Conservation (phyloP, 2,113 vertebrate genomes). For the Ondatra zibethicus region DNA sequence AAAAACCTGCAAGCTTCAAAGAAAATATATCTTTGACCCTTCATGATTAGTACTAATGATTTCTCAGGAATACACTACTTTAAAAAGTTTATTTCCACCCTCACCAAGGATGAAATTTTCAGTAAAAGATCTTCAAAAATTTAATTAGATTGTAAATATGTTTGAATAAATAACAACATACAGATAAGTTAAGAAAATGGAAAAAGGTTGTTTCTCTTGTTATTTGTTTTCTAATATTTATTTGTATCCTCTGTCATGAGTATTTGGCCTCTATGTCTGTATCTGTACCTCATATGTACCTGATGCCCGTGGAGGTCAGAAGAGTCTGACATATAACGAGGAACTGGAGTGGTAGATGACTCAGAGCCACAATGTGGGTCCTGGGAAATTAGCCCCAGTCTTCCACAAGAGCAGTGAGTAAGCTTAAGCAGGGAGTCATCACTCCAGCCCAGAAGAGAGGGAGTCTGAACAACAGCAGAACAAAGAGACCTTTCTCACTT, state of each 20-base stretch:
- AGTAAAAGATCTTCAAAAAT: neutral
- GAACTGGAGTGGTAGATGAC: neutral
- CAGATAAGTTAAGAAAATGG: neutral
- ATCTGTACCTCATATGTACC: neutral
- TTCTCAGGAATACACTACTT: slow-evolving; percentile 73
- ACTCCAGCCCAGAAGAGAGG: neutral
- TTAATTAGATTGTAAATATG: slow-evolving; percentile 72
- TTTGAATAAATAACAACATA: slow-evolving; percentile 72
- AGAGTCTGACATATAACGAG: neutral
- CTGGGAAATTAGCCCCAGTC: neutral
- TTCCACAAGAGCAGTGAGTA: too few relatives aligned
- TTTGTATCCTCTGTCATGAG: neutral
- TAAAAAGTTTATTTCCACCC: slow-evolving; percentile 76
- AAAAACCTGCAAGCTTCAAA: slow-evolving; percentile 81
- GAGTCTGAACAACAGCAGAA: neutral
- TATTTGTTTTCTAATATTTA: neutral
- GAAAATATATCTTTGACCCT: slow-evolving; percentile 83
- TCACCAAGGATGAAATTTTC: slow-evolving; percentile 75
- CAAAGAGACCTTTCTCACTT: neutral
- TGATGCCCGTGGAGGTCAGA: neutral
- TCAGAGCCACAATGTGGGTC: neutral
- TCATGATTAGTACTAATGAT: slow-evolving; percentile 73
- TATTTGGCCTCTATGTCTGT: neutral
- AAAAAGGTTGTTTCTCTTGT: neutral
- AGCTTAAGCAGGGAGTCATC: neutral